Conservation (phyloP, 2,113 vertebrate genomes). For the Syngnathus scovelli region DNA sequence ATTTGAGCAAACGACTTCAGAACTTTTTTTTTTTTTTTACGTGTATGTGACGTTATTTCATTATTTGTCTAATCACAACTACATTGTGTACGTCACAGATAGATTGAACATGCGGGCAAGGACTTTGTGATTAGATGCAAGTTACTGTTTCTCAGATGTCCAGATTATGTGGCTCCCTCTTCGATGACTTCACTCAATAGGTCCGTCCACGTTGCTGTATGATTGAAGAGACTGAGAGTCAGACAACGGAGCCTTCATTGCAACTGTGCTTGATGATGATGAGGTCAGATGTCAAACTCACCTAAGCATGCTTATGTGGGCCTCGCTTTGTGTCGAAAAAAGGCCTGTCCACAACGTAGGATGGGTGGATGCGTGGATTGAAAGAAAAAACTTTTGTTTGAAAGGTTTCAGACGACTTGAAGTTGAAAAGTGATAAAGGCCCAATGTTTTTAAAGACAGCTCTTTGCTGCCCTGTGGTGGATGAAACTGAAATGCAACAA, state of each 20-base stretch:
- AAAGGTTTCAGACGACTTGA: not conserved
- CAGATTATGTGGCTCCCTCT: constrained; percentile 24
- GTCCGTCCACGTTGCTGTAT: not conserved
- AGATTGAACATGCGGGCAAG: constrained; percentile 24
- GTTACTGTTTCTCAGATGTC: constrained; percentile 2
- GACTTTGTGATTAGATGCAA: constrained; percentile 39
- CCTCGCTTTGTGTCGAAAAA: not conserved
- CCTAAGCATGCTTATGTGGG: not conserved
- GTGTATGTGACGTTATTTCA: not conserved
- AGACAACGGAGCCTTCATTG: not conserved
- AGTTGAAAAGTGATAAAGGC: not conserved
- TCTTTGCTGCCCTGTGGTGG: constrained; percentile 4
- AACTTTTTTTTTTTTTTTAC: too few species aligned
- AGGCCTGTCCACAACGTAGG: not conserved
- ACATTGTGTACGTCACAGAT: constrained; percentile 2
- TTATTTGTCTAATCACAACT: not conserved
- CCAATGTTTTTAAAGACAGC: not conserved
- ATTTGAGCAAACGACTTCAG: too few species aligned
- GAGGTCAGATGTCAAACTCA: not conserved
- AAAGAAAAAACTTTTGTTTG: not conserved
- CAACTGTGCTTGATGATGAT: not conserved
- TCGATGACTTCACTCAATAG: not conserved
- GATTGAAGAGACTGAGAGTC: not conserved
- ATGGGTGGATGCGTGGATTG: not conserved
- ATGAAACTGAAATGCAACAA: not conserved